Evolutionary conservation across 2,797 vertebrate species (phyloP).

Genomic region (Huso huso): DNA sequence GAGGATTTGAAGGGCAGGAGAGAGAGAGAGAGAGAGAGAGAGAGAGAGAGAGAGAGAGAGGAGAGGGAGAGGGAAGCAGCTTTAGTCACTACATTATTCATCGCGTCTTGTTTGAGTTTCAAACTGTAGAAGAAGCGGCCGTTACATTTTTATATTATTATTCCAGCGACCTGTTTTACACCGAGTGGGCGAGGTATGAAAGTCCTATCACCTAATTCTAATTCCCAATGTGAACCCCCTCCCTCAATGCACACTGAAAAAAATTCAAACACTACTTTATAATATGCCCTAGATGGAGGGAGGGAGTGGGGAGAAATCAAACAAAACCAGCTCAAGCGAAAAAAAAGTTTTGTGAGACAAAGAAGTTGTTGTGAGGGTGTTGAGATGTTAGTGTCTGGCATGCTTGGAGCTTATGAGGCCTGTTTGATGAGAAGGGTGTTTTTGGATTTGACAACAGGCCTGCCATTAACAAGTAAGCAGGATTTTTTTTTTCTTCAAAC

Average conservation of each 20-base stretch:
- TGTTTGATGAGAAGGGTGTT: no score
- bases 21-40: constrained; percentile 38
- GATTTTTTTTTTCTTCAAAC: no score
- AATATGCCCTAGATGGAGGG: background rate
- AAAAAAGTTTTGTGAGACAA: no score
- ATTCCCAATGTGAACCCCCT: background rate
- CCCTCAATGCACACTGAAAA: constrained; percentile 14
- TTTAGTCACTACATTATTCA: constrained; percentile 61
- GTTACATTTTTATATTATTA: constrained; percentile 37
- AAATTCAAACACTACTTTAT: no score
- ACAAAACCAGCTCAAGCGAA: no score
- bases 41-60: constrained; percentile 46
- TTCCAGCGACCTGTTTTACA: constrained; percentile 41
- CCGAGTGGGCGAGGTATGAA: background rate
- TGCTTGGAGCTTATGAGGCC: no score
- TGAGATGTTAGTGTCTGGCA: no score
- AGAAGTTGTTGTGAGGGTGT: no score
- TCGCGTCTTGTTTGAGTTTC: constrained; percentile 58
- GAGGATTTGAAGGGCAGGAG: constrained; percentile 72
- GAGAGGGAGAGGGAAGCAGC: constrained; percentile 28
- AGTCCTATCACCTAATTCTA: constrained; percentile 27
- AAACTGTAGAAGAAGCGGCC: constrained; percentile 37
- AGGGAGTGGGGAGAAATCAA: background rate
- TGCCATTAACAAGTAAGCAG: no score
- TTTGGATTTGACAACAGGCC: no score